Evolutionary conservation across 2,797 vertebrate genomes (phyloP).

Genomic region (Todus mexicanus): DNA sequence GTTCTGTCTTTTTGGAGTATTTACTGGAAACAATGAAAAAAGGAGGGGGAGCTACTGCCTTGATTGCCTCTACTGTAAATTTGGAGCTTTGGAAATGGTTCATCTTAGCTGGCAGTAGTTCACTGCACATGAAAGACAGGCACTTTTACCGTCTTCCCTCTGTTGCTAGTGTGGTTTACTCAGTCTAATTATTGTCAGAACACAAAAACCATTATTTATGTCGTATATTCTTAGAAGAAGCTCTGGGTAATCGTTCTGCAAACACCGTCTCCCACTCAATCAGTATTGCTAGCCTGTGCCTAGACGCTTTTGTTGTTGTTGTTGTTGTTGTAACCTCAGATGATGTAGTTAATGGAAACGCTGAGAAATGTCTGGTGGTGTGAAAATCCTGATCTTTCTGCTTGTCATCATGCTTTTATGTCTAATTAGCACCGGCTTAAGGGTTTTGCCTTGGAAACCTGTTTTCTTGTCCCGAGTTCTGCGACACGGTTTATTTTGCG

Average conservation of each 20-base stretch:
- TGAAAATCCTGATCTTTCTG: constrained; percentile 21
- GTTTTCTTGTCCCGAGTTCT: background rate
- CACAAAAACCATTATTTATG: background rate
- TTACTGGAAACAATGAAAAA: background rate
- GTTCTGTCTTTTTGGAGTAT: background rate
- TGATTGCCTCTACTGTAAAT: background rate
- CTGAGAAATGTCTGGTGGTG: background rate
- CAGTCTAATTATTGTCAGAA: background rate
- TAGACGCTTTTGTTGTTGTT: background rate
- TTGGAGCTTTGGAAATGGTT: background rate
- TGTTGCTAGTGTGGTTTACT: background rate
- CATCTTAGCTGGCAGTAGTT: background rate
- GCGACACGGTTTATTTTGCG: constrained; percentile 1
- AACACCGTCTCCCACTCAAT: background rate
- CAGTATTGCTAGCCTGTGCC: background rate
- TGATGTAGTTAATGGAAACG: background rate
- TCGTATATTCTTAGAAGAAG: background rate
- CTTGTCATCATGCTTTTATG: constrained; percentile 9
- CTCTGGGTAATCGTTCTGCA: background rate
- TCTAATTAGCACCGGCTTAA: constrained; percentile 9
- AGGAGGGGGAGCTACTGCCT: background rate
- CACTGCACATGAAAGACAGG: background rate
- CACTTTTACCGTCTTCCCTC: background rate
- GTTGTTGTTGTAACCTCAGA: constrained; percentile 12
- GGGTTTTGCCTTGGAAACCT: background rate